phyloP scores from a whole-genome alignment of 1,140 invertebrate genomes.

The Papilio dardanus region DNA sequence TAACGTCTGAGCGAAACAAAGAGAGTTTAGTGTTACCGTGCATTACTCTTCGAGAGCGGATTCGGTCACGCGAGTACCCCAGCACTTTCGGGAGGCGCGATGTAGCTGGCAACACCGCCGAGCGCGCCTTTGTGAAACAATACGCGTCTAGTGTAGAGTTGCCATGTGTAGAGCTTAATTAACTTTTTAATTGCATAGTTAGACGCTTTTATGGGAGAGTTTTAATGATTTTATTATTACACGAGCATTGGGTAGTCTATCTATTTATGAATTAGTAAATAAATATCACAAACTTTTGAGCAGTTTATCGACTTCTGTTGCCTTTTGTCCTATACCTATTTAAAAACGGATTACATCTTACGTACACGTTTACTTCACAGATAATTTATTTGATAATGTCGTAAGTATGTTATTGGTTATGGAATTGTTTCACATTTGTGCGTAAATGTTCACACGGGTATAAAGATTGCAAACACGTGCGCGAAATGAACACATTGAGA shows the following conservation, averaged over 20 bases:
- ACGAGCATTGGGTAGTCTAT: background rate
- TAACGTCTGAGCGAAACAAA: conserved; percentile 76
- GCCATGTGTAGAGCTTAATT: conserved; percentile 25
- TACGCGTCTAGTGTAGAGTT: conserved; percentile 41
- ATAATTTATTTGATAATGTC: too few relatives aligned
- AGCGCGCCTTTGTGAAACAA: conserved; percentile 58
- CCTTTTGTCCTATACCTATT: background rate
- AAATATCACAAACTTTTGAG: background rate
- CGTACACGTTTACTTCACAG: background rate
- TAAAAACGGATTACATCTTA: background rate
- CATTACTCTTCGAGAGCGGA: conserved; percentile 60
- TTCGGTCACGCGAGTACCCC: conserved; percentile 64
- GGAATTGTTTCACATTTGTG: background rate
- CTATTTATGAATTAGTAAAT: background rate
- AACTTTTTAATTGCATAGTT: conserved; percentile 15
- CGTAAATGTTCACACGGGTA: conserved; percentile 3
- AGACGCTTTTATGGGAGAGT: background rate
- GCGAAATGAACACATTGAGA: background rate
- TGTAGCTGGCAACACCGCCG: conserved; percentile 54
- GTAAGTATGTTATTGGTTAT: too few relatives aligned
- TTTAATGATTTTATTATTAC: background rate
- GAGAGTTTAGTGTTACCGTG: conserved; percentile 61
- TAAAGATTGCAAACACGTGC: background rate
- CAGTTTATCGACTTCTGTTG: background rate
- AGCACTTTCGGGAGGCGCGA: conserved; percentile 64